Percentiles rank a stretch among this genome's conserved stretches.
Evolutionary conservation across 2,797 vertebrate species (phyloP).

Genomic region (Chelon labrosus): DNA sequence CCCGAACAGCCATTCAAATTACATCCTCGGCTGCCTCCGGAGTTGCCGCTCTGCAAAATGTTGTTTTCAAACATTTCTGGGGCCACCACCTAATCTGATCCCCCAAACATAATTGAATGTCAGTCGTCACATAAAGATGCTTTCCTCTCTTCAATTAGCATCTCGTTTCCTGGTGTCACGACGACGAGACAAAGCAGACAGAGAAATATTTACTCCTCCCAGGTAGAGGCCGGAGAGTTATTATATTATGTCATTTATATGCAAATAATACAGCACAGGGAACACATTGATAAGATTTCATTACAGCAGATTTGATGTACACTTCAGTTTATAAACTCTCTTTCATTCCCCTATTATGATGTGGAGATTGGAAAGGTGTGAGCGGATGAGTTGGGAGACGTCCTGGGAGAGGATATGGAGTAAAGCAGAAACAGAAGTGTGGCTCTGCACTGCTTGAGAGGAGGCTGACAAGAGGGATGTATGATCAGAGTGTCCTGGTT

Average conservation of each 20-base stretch:
- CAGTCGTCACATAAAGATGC: constrained; percentile 86
- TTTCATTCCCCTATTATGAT: constrained; percentile 84
- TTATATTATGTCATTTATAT: constrained; percentile 89
- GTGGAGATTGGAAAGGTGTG: constrained; percentile 73
- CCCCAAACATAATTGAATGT: constrained; percentile 87
- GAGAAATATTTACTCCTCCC: constrained; percentile 87
- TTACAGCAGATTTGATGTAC: constrained; percentile 85
- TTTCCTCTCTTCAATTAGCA: constrained; percentile 86
- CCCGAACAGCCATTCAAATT: constrained; percentile 82
- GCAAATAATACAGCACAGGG: constrained; percentile 83
- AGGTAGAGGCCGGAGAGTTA: constrained; percentile 80
- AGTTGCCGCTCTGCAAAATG: constrained; percentile 74
- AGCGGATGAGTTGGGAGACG: constrained; percentile 48
- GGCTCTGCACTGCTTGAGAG: neutral
- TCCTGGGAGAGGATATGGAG: constrained; percentile 6
- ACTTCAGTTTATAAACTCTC: constrained; percentile 84
- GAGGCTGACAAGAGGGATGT: neutral
- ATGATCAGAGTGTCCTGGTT: constrained; percentile 21
- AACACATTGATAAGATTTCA: constrained; percentile 84
- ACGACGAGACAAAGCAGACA: constrained; percentile 81
- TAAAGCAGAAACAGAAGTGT: neutral
- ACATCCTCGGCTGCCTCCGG: constrained; percentile 68
- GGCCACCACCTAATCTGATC: constrained; percentile 84
- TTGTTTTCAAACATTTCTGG: constrained; percentile 82
- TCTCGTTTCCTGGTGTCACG: constrained; percentile 77